Percentiles rank a stretch among this genome's conserved stretches.
Evolutionary conservation across 35 echinoderm and acorn worm genomes (phyloP).

Genomic region (Ophioderma brevispina): DNA sequence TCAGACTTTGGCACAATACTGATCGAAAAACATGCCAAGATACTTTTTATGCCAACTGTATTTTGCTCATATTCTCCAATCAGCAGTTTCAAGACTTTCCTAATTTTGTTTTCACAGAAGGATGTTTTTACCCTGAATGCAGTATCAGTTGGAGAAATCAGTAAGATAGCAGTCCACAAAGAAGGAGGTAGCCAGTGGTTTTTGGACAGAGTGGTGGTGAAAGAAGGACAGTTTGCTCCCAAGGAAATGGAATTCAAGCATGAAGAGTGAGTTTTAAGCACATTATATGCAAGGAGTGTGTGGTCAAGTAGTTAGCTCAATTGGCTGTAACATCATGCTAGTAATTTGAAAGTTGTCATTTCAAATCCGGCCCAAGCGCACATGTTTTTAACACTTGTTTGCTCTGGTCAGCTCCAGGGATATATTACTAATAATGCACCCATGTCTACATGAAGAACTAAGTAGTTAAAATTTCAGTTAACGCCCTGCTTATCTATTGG

Average conservation of each 20-base stretch:
- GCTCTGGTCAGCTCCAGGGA: no score
- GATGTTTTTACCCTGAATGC: slow-evolving; percentile 67
- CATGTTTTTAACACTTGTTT: no score
- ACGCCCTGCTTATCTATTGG: no score
- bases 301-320: not conserved
- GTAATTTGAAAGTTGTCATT: not conserved
- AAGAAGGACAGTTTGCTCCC: slow-evolving; percentile 53
- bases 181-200: not conserved
- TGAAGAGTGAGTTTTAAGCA: slow-evolving; percentile 19
- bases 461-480: no score
- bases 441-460: no score
- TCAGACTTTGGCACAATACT: no score
- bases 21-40: no score
- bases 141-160: slow-evolving; percentile 50
- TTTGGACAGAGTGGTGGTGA: slow-evolving; percentile 27
- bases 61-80: no score
- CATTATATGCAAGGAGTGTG: not conserved
- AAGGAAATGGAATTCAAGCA: slow-evolving; percentile 29
- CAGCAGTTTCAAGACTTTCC: no score
- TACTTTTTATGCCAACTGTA: no score
- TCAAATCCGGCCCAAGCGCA: no score
- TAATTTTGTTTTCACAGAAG: slow-evolving; percentile 35
- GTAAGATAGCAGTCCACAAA: slow-evolving; percentile 38
- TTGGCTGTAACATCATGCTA: not conserved
- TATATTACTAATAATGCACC: no score